phyloP scores from a whole-genome alignment of 2,888 invertebrate genomes.

The Drosophila neonasuta region DNA sequence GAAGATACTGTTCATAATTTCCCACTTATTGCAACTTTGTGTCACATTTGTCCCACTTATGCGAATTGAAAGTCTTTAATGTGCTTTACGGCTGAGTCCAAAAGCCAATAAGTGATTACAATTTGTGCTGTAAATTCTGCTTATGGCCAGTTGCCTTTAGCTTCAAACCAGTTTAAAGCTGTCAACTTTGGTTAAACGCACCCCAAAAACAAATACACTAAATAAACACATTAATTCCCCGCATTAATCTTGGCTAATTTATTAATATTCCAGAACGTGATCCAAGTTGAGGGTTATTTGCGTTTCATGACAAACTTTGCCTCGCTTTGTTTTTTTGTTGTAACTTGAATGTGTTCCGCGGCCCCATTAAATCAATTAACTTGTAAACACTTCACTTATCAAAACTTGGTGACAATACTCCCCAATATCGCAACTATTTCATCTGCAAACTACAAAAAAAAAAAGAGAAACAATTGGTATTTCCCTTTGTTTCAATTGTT shows the following conservation, averaged over 20 bases:
- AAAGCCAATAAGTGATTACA: slow-evolving; percentile 20
- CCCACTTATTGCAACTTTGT: slow-evolving; percentile 1
- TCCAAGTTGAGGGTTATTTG: slow-evolving; percentile 37
- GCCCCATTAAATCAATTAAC: slow-evolving; percentile 52
- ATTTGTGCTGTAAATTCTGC: background rate
- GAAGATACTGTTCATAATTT: background rate
- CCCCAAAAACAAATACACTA: background rate
- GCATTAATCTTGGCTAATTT: slow-evolving; percentile 11
- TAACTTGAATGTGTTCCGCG: slow-evolving; percentile 9
- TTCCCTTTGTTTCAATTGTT: slow-evolving; percentile 14
- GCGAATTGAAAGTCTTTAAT: background rate
- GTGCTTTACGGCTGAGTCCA: slow-evolving; percentile 4
- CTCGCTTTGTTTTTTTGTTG: background rate
- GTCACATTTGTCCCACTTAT: slow-evolving; percentile 7
- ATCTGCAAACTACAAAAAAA: slow-evolving; percentile 14
- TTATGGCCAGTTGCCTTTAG: slow-evolving; percentile 12
- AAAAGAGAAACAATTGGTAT: slow-evolving; percentile 4
- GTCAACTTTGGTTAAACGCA: slow-evolving; percentile 1
- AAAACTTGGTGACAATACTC: slow-evolving; percentile 15
- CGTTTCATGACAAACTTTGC: slow-evolving; percentile 3
- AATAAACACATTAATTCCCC: slow-evolving; percentile 34
- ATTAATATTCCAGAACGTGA: slow-evolving; percentile 30
- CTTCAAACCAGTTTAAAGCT: slow-evolving; percentile 26
- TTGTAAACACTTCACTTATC: slow-evolving; percentile 58
- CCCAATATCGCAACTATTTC: slow-evolving; percentile 7